phyloP scores from a whole-genome alignment of 2,797 vertebrate genomes.

The Tragelaphus eurycerus region DNA sequence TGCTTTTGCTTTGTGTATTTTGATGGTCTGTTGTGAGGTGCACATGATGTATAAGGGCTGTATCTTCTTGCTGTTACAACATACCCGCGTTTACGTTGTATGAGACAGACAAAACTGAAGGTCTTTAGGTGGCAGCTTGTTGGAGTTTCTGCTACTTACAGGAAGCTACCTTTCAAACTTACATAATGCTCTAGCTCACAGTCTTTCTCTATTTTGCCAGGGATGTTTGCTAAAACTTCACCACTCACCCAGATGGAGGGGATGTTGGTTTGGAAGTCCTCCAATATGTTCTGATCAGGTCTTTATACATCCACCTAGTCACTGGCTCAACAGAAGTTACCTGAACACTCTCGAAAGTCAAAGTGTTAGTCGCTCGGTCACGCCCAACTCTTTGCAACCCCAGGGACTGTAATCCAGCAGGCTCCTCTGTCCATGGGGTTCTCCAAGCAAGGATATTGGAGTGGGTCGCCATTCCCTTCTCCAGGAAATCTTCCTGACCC shows the following conservation, averaged over 20 bases:
- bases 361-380: rapidly evolving
- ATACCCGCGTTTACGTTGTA: neutral
- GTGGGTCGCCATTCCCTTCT: neutral
- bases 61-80: no score
- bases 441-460: neutral
- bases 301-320: neutral
- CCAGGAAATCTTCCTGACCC: neutral
- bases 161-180: neutral
- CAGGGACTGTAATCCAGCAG: neutral
- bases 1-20: neutral
- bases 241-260: neutral
- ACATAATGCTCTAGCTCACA: neutral
- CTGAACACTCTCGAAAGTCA: neutral
- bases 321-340: neutral
- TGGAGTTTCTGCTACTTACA: neutral
- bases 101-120: neutral
- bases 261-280: neutral
- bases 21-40: neutral
- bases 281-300: neutral
- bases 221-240: neutral
- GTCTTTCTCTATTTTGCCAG: neutral
- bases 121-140: neutral
- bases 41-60: neutral
- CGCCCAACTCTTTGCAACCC: neutral
- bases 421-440: neutral